These are phyloP conservation scores for Paragorgia papillata DNA, from an alignment of 92 coral and sea anemone species.

Conservation along the genomic window DNA sequence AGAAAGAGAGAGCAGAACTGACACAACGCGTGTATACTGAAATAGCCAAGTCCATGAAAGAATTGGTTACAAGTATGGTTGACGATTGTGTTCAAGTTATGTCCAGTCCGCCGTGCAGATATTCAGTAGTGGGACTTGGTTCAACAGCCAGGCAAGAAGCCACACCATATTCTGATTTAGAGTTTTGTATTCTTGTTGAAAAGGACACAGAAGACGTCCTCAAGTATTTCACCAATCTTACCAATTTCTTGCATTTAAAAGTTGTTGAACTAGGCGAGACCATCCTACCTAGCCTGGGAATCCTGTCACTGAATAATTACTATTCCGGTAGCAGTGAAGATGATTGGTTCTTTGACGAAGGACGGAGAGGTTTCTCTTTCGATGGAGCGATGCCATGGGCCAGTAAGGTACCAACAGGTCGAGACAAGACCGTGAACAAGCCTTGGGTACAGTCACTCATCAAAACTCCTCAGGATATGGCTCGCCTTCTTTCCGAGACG, in stretches of 20 bases:
- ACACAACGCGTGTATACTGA: constrained; percentile 14
- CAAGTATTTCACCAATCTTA: constrained; percentile 23
- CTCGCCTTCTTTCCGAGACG: constrained; percentile 8
- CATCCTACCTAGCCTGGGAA: constrained; percentile 33
- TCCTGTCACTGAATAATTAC: constrained; percentile 22
- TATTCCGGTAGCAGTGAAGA: constrained; percentile 14
- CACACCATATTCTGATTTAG: constrained; percentile 26
- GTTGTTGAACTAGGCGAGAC: constrained; percentile 39
- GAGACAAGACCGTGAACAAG: constrained; percentile 19
- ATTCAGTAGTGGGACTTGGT: constrained; percentile 12
- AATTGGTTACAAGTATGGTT: constrained; percentile 12
- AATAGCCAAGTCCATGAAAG: constrained; percentile 18
- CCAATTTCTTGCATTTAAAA: constrained; percentile 23
- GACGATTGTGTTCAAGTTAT: constrained; percentile 16
- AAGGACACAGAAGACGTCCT: constrained; percentile 17
- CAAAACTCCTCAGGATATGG: constrained; percentile 26
- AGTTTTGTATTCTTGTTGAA: constrained; percentile 37
- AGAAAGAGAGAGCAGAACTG: background rate
- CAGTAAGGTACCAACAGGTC: constrained; percentile 32
- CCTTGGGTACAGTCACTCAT: constrained; percentile 34
- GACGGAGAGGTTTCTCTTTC: constrained; percentile 29
- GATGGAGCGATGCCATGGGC: constrained; percentile 43
- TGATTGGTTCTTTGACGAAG: constrained; percentile 26
- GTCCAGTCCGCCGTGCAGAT: constrained; percentile 24
- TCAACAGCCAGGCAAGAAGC: constrained; percentile 35